Evolutionary conservation across 2,113 vertebrate genomes (phyloP).

Genomic region (Anguilla japonica): DNA sequence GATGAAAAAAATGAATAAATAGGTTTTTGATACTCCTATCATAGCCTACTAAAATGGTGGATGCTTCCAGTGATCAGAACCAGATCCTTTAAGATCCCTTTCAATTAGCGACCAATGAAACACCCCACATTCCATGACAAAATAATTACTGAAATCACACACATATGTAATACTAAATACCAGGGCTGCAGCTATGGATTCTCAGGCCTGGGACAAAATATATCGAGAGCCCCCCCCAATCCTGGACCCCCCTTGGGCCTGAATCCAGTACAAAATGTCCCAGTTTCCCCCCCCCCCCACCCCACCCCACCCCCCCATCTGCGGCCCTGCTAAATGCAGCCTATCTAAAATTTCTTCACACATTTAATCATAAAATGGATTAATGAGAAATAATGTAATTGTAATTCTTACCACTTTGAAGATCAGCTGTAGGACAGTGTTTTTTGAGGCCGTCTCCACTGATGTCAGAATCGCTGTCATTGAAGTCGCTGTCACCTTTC

Average conservation of each 20-base stretch:
- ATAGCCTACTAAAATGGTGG: background rate
- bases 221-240: too few species aligned
- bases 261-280: too few species aligned
- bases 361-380: background rate
- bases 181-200: too few species aligned
- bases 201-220: too few species aligned
- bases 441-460: conserved; percentile 91
- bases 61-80: background rate
- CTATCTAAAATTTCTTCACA: too few species aligned
- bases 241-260: too few species aligned
- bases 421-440: conserved; percentile 79
- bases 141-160: background rate
- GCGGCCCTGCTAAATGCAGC: too few species aligned
- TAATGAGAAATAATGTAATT: background rate
- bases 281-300: too few species aligned
- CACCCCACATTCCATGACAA: background rate
- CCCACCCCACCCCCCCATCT: too few species aligned
- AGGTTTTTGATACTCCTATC: background rate
- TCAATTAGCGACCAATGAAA: background rate
- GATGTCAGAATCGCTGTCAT: conserved; percentile 94
- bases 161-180: too few species aligned
- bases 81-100: background rate
- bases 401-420: conserved; percentile 80
- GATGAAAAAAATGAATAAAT: background rate
- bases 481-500: conserved; percentile 97